Base-by-base conservation (phyloP, 2,113 vertebrate species). In the Nycticebus coucang region DNA sequence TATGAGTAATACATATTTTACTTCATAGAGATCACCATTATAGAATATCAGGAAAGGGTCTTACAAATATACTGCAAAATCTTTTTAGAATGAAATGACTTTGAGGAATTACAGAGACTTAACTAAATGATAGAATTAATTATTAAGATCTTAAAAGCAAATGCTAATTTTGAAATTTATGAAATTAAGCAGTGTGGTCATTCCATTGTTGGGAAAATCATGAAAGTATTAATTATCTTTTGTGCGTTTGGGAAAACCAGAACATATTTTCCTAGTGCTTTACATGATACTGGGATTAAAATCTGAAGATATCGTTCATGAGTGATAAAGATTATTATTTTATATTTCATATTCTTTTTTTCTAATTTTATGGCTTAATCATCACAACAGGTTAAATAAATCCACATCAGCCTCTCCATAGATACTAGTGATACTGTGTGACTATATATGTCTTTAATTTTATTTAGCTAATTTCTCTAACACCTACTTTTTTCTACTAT, bases 1-100 rank as follows among this genome's bases (percentile, higher is more conserved):
- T 84, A 78, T 14, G 24, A 95, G 71, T 7, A 95, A 96, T 72
- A 86, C 4, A 50, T 60, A 77, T 18, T 82, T 30, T 64, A 78
- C 79, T 26, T 93, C 4, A 55, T 8, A 86, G 13, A 3, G 95
- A 88, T 96, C 91, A 45, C 22, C 37, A 59, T 82, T 94, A 11
- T 30, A 96, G 41, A 96, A 93, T 96, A 89, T 85, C 96, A 79
- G 62, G 91, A 96, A 95, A 93, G 3, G 30, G 15, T 77, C 74
- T 50, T 81, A 4, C 10, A 37, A 71, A 28, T 64, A 35, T 90
- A 62, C 59, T 86, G 57, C 9, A 89, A 94, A 93, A 9, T 93
- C 13, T n/a, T 78, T 24, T 66, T 82, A 87, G 35, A 95, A 55
- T 86, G 95, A 96, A 87, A 37, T 5, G 59, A 62, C 24, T 41